Base-by-base conservation (phyloP, 2,888 invertebrate species). In the Sphaeridia pumilis region DNA sequence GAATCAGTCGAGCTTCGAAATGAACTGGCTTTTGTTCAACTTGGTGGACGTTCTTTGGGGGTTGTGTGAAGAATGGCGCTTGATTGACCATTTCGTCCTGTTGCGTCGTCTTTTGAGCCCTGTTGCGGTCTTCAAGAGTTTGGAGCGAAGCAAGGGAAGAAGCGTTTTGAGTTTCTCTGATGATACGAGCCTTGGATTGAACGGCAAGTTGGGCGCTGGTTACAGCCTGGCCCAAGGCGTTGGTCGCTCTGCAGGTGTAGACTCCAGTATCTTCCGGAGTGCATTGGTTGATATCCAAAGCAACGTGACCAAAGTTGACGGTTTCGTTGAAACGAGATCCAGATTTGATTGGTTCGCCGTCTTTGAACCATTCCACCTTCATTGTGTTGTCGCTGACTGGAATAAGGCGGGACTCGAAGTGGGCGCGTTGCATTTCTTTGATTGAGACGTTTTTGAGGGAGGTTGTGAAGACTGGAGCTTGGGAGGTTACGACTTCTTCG, bases 291-390 rank as follows among this genome's bases (percentile, higher is more conserved):
- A 98, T 93, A 69, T 98, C 97, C 54, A 98, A 75, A 24, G 94
- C 90, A 14, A 95, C 94, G 70, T 92, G 97, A 41, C 97, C 97
- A 70, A 98, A 97, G 72, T 90, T 95, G 68, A 93, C 88, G 7
- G 90, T 89, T 72, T 94, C 90, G 12, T 88, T 87, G 70, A 95
- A 97, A 66, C 97, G 81, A 5, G 93, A 92, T 38, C 94, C 75
- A 58, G 88, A 87, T 71, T 90, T 89, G 1, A 93, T 76, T 0
- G 90, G 87, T 61, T 79, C 78, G 66, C 87, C 88, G 68, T 94
- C 92, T 67, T 90, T 87, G 74, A 86, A 90, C 93, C 94, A 94
- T 72, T 92, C 89, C 1, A 94, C 89, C 70, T 85, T 87, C 83
- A 94, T 83, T 2, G 87, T 86, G 1, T 87, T 76, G 72, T 94